phyloP scores from a whole-genome alignment of 2,797 vertebrate species.

The Percopsis omiscomaycus region DNA sequence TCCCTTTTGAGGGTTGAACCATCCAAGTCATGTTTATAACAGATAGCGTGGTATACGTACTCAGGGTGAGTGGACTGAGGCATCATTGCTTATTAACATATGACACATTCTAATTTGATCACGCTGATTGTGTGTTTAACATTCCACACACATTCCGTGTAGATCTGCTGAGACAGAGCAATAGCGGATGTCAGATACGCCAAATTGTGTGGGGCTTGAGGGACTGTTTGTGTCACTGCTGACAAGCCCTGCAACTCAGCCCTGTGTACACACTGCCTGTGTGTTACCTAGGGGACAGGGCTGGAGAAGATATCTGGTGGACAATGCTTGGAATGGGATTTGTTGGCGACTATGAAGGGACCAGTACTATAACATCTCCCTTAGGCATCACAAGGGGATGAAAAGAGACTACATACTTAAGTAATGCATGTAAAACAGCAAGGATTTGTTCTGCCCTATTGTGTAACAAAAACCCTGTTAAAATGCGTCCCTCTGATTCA shows the following conservation, averaged over 20 bases:
- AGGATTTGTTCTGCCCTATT: not conserved
- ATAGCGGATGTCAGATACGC: slow-evolving; percentile 53
- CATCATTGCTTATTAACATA: slow-evolving; percentile 41
- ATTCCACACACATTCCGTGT: slow-evolving; percentile 56
- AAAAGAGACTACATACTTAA: slow-evolving; percentile 27
- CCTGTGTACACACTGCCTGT: slow-evolving; percentile 41
- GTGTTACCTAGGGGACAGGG: slow-evolving; percentile 41
- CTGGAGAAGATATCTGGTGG: slow-evolving; percentile 24
- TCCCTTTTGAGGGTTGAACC: slow-evolving; percentile 8
- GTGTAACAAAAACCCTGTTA: too few species aligned
- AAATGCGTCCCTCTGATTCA: too few species aligned
- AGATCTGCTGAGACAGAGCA: slow-evolving; percentile 63
- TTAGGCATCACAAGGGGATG: slow-evolving; percentile 36
- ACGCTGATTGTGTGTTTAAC: slow-evolving; percentile 44
- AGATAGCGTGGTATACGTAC: slow-evolving; percentile 23
- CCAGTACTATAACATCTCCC: slow-evolving; percentile 19
- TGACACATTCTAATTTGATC: slow-evolving; percentile 25
- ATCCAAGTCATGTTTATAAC: slow-evolving; percentile 28
- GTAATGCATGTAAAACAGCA: not conserved
- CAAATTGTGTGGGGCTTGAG: slow-evolving; percentile 71
- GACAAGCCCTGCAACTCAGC: slow-evolving; percentile 57
- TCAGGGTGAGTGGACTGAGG: slow-evolving; percentile 14
- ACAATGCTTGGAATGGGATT: slow-evolving; percentile 47
- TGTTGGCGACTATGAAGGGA: slow-evolving; percentile 23
- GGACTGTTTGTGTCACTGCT: slow-evolving; percentile 67